Conservation (phyloP, 2,888 invertebrate genomes). For the Drosophila formosana region DNA sequence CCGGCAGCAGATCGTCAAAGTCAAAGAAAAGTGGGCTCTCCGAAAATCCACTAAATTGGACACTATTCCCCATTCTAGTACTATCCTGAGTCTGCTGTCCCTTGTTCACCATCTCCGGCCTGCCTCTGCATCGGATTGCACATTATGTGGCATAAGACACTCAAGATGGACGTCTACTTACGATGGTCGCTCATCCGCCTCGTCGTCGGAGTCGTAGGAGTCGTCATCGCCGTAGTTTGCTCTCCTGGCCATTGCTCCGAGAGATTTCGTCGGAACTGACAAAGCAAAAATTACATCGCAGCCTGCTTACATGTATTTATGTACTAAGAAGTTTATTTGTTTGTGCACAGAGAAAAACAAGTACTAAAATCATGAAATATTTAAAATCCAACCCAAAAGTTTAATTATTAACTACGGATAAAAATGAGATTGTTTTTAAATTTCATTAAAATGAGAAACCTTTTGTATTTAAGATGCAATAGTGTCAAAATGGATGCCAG, state of each 20-base stretch:
- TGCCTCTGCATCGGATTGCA: not conserved
- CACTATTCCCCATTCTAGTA: not conserved
- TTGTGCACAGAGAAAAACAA: not conserved
- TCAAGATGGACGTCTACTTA: not conserved
- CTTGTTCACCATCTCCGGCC: not conserved
- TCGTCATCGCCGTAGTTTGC: not conserved
- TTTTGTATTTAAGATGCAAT: no score
- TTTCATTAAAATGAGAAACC: no score
- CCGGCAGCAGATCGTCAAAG: conserved; percentile 93
- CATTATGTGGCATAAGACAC: not conserved
- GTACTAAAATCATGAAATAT: no score
- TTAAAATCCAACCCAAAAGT: no score
- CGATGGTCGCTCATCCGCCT: not conserved
- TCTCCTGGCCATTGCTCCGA: conserved; percentile 8
- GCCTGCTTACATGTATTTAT: conserved; percentile 35
- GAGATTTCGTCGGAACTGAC: not conserved
- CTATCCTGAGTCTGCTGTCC: conserved; percentile 17
- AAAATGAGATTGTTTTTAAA: no score
- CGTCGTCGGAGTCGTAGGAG: not conserved
- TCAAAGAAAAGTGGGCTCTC: conserved; percentile 85
- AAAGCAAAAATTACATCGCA: conserved; percentile 5
- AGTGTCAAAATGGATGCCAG: no score
- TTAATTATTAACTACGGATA: no score
- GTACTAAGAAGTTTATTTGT: conserved; percentile 2
- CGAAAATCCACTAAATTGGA: not conserved